Percentiles rank a stretch among this genome's conserved stretches.
Evolutionary conservation across 2,797 vertebrate species (phyloP).

Genomic region (Leptatherina wallacei): DNA sequence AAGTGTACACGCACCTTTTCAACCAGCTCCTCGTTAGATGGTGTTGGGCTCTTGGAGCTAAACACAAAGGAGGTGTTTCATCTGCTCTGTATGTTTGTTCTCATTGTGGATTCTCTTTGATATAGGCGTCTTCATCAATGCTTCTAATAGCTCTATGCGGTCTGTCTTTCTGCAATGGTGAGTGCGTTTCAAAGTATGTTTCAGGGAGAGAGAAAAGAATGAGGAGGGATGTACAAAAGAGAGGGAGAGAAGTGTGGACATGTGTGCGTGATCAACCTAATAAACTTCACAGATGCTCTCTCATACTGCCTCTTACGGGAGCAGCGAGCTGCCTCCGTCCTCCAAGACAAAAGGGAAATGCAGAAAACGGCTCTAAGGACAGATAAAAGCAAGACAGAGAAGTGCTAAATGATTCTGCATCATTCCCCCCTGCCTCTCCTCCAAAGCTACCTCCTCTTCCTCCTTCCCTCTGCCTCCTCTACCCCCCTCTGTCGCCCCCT

Average conservation of each 20-base stretch:
- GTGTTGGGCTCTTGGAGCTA: constrained; percentile 51
- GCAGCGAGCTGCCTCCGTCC: constrained; percentile 58
- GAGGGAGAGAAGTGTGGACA: constrained; percentile 1
- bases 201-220: constrained; percentile 15
- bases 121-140: constrained; percentile 58
- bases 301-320: constrained; percentile 52
- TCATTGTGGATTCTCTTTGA: constrained; percentile 74
- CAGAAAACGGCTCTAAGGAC: constrained; percentile 66
- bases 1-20: constrained; percentile 20
- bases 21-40: constrained; percentile 52
- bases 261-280: constrained; percentile 50
- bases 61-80: constrained; percentile 72
- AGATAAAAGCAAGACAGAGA: constrained; percentile 71
- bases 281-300: constrained; percentile 70
- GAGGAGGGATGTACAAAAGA: constrained; percentile 13
- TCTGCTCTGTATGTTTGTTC: constrained; percentile 71
- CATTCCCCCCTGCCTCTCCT: not conserved
- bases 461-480: constrained; percentile 12
- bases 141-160: constrained; percentile 62
- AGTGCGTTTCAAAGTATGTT: constrained; percentile 30
- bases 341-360: constrained; percentile 75
- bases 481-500: constrained; percentile 33
- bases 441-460: constrained; percentile 31
- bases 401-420: constrained; percentile 72
- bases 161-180: constrained; percentile 23